A percentile compares a stretch with the other conserved stretches of the same genome.
Evolutionary conservation across 1,140 invertebrate genomes (phyloP).

Genomic region (Drosophila tsacasi): DNA sequence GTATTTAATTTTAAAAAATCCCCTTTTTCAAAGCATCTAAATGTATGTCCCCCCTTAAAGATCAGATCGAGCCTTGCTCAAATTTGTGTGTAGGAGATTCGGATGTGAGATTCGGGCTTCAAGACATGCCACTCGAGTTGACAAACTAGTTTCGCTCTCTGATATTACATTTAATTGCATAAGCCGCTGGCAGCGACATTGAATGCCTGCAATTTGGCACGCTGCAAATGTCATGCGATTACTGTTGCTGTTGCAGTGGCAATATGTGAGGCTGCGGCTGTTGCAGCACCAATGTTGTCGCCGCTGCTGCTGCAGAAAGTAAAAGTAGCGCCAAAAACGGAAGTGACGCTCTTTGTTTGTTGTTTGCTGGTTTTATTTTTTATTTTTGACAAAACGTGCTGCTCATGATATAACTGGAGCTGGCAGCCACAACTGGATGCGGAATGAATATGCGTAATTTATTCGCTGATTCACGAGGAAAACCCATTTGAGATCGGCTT

Average conservation of each 20-base stretch:
- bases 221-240: constrained; percentile 76
- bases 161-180: constrained; percentile 58
- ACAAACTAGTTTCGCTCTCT: constrained; percentile 53
- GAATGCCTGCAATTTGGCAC: constrained; percentile 70
- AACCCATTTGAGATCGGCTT: constrained; percentile 47
- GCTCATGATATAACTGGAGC: constrained; percentile 57
- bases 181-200: constrained; percentile 68
- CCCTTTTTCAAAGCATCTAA: too few species aligned
- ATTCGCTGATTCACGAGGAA: constrained; percentile 50
- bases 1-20: too few species aligned
- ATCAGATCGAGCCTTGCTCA: neutral
- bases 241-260: constrained; percentile 41
- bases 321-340: constrained; percentile 71
- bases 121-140: constrained; percentile 34
- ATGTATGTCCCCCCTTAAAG: too few species aligned
- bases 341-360: constrained; percentile 54
- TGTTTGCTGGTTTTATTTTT: constrained; percentile 12
- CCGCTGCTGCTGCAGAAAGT: constrained; percentile 58
- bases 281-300: constrained; percentile 3
- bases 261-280: constrained; percentile 15
- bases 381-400: constrained; percentile 53
- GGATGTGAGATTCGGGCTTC: constrained; percentile 10
- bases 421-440: constrained; percentile 35
- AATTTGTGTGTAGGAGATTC: neutral
- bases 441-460: constrained; percentile 48